Conservation (phyloP, 2,797 vertebrate species). For the Neopelma chrysocephalum region DNA sequence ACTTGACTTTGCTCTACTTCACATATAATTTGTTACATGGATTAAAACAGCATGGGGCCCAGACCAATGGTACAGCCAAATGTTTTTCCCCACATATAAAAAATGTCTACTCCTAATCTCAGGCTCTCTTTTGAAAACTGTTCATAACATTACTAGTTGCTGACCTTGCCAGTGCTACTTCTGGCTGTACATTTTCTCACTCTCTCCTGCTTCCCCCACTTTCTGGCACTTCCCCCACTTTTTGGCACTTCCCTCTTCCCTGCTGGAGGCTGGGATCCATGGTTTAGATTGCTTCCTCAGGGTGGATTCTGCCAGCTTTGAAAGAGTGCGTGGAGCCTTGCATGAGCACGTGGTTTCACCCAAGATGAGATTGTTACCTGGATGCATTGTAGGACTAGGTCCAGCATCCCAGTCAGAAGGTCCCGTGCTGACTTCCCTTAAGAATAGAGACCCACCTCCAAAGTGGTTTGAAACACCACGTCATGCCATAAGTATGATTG, state of each 20-base stretch:
- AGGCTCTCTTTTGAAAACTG: neutral
- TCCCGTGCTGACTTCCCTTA: neutral
- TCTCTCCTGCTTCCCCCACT: neutral
- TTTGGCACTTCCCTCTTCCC: neutral
- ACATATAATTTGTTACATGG: slow-evolving; percentile 25
- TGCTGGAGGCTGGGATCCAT: neutral
- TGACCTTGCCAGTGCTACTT: slow-evolving; percentile 32
- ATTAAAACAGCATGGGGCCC: slow-evolving; percentile 1
- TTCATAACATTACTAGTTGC: neutral
- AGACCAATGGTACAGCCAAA: slow-evolving; percentile 1
- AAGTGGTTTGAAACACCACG: neutral
- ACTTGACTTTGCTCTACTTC: neutral
- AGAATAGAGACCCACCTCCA: neutral
- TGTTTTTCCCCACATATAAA: slow-evolving; percentile 21
- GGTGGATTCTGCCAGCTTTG: neutral
- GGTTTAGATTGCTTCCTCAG: neutral
- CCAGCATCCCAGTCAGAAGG: neutral
- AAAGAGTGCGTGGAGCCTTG: neutral
- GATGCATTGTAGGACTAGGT: neutral
- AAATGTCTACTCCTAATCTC: slow-evolving; percentile 17
- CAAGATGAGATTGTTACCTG: neutral
- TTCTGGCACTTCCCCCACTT: neutral
- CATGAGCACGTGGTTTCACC: neutral
- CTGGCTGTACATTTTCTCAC: slow-evolving; percentile 52
- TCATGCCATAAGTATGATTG: neutral